Percentiles rank a stretch among this genome's conserved stretches.
phyloP scores from a whole-genome alignment of 1,140 invertebrate species.

The Calephelis virginiensis region DNA sequence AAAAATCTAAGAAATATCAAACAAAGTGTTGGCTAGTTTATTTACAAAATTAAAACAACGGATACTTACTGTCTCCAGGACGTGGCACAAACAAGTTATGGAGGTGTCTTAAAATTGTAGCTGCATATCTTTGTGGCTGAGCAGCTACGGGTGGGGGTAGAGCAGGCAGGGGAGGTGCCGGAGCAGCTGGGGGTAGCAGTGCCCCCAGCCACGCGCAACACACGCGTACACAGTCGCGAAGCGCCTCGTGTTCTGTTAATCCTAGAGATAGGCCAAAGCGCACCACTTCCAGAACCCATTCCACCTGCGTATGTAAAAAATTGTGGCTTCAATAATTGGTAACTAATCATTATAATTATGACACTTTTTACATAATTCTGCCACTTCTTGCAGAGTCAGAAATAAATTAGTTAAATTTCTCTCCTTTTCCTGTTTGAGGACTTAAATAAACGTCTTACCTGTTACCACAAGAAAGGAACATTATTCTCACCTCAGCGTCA shows the following conservation, averaged over 20 bases:
- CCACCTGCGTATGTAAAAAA: constrained; percentile 76
- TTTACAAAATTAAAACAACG: too few species aligned
- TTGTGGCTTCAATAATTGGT: too few species aligned
- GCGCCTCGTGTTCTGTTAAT: constrained; percentile 92
- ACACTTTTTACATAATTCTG: too few species aligned
- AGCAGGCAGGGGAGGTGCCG: constrained; percentile 83
- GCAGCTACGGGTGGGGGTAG: constrained; percentile 87
- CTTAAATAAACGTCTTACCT: not conserved
- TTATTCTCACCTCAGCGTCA: constrained; percentile 84
- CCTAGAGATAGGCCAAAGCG: constrained; percentile 95
- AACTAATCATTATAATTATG: not conserved
- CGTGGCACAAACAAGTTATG: constrained; percentile 98
- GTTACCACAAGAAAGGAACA: too few species aligned
- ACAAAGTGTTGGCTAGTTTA: too few species aligned
- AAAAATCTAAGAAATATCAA: too few species aligned
- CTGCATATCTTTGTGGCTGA: constrained; percentile 94
- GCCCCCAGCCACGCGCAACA: constrained; percentile 98
- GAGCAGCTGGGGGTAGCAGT: constrained; percentile 87
- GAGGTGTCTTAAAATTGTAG: constrained; percentile 95
- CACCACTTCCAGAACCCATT: constrained; percentile 96
- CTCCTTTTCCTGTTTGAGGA: not conserved
- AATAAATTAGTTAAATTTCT: too few species aligned
- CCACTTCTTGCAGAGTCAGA: too few species aligned
- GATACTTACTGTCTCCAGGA: constrained; percentile 89
- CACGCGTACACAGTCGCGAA: constrained; percentile 97